Conservation (phyloP, 1,140 invertebrate genomes). For the Pseudomyrmex dendroicus region DNA sequence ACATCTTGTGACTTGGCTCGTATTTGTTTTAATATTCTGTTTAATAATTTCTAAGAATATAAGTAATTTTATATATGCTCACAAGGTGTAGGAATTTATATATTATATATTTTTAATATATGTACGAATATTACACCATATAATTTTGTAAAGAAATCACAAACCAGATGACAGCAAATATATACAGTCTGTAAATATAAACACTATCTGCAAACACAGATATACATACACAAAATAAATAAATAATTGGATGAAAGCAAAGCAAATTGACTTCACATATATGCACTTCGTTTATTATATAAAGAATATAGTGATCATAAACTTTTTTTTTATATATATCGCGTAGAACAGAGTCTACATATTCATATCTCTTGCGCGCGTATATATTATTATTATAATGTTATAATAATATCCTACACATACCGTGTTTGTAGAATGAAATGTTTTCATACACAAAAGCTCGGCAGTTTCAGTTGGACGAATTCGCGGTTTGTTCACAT, state of each 20-base stretch:
- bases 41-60: conserved; percentile 14
- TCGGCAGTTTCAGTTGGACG: conserved; percentile 82
- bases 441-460: conserved; percentile 78
- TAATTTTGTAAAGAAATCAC: conserved; percentile 66
- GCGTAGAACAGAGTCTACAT: conserved; percentile 61
- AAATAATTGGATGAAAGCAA: conserved; percentile 1
- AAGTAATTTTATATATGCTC: conserved; percentile 3
- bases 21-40: too few species aligned
- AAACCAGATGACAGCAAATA: too few species aligned
- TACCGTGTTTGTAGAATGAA: conserved; percentile 27
- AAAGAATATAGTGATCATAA: conserved; percentile 81
- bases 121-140: conserved; percentile 26
- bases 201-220: conserved; percentile 18
- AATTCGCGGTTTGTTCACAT: conserved; percentile 70
- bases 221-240: conserved; percentile 45
- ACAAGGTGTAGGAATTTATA: conserved; percentile 9
- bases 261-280: conserved; percentile 44
- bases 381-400: not conserved
- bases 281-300: conserved; percentile 77
- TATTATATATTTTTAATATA: conserved; percentile 27
- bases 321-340: conserved; percentile 73
- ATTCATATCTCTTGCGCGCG: conserved; percentile 38
- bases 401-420: conserved; percentile 28
- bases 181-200: too few species aligned
- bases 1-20: too few species aligned